Base-by-base conservation (phyloP, 2,113 vertebrate species). In the Lycaon pictus region DNA sequence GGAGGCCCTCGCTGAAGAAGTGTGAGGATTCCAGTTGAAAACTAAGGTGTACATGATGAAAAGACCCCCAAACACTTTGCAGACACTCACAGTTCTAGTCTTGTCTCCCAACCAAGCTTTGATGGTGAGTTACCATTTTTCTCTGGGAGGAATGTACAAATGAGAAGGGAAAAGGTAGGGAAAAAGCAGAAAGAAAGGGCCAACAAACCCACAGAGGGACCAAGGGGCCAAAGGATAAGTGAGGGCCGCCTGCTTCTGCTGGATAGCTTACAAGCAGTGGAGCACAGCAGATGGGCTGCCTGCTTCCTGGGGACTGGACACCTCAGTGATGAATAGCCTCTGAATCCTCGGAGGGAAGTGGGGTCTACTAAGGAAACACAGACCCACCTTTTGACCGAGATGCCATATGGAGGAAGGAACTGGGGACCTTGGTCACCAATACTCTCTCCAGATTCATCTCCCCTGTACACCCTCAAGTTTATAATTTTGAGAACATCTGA, bases 341-440 rank as follows among this genome's bases (percentile, higher is more conserved):
- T n/a, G 81, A n/a, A 17, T 35, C 62, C 71, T 62, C 32, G 7
- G n/a, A 93, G 87, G 88, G 88, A 91, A 88, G 72, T 27, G 43
- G 71, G 22, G 90, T 11, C 80, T 23, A 13, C 20, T 56, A 17
- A 65, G 76, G 88, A 95, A 94, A 96, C 48, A 32, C 60, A 93
- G 82, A 85, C 22, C 23, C 35, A 29, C 86, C 76, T 89, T 71
- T 55, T 69, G 88, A 90, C 92, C 37, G 85, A 95, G 96, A 95
- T 19, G 74, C 76, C 92, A 95, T 25, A 87, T 62, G 80, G 83
- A 92, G 60, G 72, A 87, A 85, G 63, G 67, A 91, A 76, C 22
- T 22, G 22, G 48, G 63, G 84, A 72, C 6, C 51, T 2, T 27
- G 55, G 27, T 69, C 55, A 88, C 74, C 43, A 43, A 17, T 16